Percentiles rank a stretch among this genome's conserved stretches.
phyloP scores from a whole-genome alignment of 2,113 vertebrate species.

The Crotalus tigris region DNA sequence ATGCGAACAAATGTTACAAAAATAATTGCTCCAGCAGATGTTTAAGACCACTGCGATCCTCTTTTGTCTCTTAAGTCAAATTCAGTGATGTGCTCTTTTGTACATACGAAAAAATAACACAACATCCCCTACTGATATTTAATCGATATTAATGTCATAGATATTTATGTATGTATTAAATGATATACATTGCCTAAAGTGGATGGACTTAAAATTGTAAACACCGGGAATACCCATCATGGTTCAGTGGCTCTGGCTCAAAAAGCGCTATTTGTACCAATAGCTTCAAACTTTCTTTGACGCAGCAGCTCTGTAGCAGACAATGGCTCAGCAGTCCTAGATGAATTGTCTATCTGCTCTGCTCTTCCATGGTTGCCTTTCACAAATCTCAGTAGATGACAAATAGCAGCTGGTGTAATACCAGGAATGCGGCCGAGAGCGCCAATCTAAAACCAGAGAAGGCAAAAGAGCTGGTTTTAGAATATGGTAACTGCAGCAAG shows the following conservation, averaged over 20 bases:
- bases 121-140: background rate
- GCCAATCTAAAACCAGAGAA: slow-evolving; percentile 74
- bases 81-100: background rate
- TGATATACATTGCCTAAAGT: background rate
- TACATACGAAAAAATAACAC: background rate
- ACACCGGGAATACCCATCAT: background rate
- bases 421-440: slow-evolving; percentile 87
- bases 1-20: background rate
- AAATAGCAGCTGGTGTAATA: slow-evolving; percentile 86
- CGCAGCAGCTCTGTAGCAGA: background rate
- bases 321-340: background rate
- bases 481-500: background rate
- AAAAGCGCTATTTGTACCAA: slow-evolving; percentile 19
- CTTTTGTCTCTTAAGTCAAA: background rate
- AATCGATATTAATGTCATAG: background rate
- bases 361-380: slow-evolving; percentile 49
- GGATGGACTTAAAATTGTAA: rapidly evolving
- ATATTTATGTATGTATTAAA: background rate
- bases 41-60: background rate
- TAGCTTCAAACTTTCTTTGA: slow-evolving; percentile 28
- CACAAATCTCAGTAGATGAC: slow-evolving; percentile 83
- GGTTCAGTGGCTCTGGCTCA: slow-evolving; percentile 3
- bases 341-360: background rate
- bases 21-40: background rate
- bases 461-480: background rate